Conservation (phyloP, 1,140 invertebrate species). For the Radopholus similis region DNA sequence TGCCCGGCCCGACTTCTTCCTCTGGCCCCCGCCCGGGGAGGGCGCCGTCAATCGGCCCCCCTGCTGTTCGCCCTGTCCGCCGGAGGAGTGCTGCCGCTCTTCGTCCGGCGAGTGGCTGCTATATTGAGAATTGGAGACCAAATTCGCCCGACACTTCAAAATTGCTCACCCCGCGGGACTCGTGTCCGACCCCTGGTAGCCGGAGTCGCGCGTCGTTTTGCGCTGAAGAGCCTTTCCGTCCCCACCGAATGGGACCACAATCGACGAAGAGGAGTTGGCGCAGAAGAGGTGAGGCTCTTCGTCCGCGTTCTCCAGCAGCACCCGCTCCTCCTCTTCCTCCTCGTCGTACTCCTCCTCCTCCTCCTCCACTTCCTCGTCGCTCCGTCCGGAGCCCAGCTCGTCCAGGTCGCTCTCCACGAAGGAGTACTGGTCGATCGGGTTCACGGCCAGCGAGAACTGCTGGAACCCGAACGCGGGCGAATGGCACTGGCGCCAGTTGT, state of each 20-base stretch:
- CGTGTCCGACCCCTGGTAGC: slow-evolving; percentile 15
- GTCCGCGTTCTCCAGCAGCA: background rate
- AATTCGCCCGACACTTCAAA: background rate
- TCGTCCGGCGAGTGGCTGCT: background rate
- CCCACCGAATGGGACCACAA: background rate
- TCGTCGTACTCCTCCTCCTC: background rate
- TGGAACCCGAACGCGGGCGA: slow-evolving; percentile 39
- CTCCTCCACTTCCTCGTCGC: slow-evolving; percentile 1
- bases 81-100: background rate
- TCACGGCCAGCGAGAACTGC: slow-evolving; percentile 41
- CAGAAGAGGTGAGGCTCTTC: background rate
- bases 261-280: background rate
- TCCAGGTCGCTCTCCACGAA: slow-evolving; percentile 41
- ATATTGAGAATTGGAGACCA: background rate
- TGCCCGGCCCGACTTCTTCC: background rate
- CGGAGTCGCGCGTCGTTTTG: slow-evolving; percentile 12
- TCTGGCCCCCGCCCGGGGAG: background rate
- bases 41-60: background rate
- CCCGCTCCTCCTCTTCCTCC: too few relatives aligned
- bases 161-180: slow-evolving; percentile 8
- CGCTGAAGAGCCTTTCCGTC: background rate
- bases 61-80: too few relatives aligned
- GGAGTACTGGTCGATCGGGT: slow-evolving; percentile 40
- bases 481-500: slow-evolving; percentile 45
- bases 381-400: slow-evolving; percentile 10